A percentile compares a stretch with the other conserved stretches of the same genome.
Conservation (phyloP, 2,888 invertebrate genomes). For the Cistogaster globosa region DNA sequence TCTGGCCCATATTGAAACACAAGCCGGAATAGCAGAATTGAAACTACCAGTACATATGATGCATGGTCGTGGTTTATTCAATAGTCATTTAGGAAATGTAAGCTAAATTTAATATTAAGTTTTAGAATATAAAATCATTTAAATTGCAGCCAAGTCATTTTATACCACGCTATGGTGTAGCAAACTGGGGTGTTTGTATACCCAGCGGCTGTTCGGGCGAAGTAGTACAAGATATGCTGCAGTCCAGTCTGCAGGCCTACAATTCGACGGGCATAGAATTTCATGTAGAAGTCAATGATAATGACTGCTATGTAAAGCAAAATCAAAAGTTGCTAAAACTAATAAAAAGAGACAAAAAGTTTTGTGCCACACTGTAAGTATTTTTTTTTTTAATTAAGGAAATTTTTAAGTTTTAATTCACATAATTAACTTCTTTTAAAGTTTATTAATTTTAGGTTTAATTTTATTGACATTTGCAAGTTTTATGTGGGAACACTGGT, state of each 20-base stretch:
- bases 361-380: constrained; percentile 84
- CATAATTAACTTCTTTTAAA: not conserved
- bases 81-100: constrained; percentile 87
- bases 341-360: constrained; percentile 81
- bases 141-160: constrained; percentile 87
- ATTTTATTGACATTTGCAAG: constrained; percentile 34
- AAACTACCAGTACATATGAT: constrained; percentile 87
- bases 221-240: constrained; percentile 84
- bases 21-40: constrained; percentile 85
- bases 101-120: constrained; percentile 52
- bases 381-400: constrained; percentile 31
- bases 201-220: constrained; percentile 87
- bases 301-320: constrained; percentile 85
- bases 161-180: constrained; percentile 88
- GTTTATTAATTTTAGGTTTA: constrained; percentile 63
- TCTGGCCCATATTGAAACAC: constrained; percentile 86
- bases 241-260: constrained; percentile 85
- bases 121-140: not conserved
- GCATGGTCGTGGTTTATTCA: constrained; percentile 86
- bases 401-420: not conserved
- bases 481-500: constrained; percentile 61
- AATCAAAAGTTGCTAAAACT: constrained; percentile 76
- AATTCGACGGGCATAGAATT: constrained; percentile 85
- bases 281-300: constrained; percentile 84
- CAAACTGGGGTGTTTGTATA: constrained; percentile 89